Evolutionary conservation across 2,113 vertebrate genomes (phyloP), one percentile per base, ranked within the genome.

Genomic region (Acanthochromis polyacanthus): DNA sequence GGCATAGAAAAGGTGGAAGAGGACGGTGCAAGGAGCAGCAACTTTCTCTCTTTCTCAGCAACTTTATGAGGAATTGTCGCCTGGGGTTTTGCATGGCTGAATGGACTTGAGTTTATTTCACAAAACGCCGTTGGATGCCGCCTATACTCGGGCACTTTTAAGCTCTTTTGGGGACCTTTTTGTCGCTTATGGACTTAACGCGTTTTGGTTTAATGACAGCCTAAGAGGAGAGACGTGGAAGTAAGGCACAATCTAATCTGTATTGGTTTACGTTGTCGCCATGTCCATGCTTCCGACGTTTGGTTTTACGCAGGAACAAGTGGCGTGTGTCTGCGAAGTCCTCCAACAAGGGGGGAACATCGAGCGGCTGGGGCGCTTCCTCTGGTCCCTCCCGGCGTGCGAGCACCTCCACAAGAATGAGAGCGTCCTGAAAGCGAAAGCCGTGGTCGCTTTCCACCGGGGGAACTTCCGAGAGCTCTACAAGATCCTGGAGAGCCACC

Each of bases 261-360:
- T 66, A 77, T 59, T 65, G 76, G 61, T 88, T 89, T 77, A 79
- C 79, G 61, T 72, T 82, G 78, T 87, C 90, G 94, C 89, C 94
- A 97, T 97, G 97, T 97, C 96, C 89, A 96, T 97, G 97, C 96
- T 98, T 90, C 97, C 97, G 79, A 97, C 96, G 56, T 97, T 97
- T 93, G 96, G 96, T 86, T 97, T 97, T 91, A 97, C 96, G 91
- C 96, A 97, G 91, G 96, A 97, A 91, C 96, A 97, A 95, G 96
- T 97, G 75, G 96, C 96, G 84, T 97, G 96, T 83, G 96, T 97
- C 64, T 97, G 96, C 88, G 96, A 97, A 74, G 96, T 97, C 60
- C 95, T 97, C 82, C 96, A 97, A 83, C 96, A 97, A 93, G 96
- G 96, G 66, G 96, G 96, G 73, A 97, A 97, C 94, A 97, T 97